A percentile compares a stretch with the other conserved stretches of the same genome.
Evolutionary conservation across 2,888 invertebrate species (phyloP).

Genomic region (Dryobotodes eremita): DNA sequence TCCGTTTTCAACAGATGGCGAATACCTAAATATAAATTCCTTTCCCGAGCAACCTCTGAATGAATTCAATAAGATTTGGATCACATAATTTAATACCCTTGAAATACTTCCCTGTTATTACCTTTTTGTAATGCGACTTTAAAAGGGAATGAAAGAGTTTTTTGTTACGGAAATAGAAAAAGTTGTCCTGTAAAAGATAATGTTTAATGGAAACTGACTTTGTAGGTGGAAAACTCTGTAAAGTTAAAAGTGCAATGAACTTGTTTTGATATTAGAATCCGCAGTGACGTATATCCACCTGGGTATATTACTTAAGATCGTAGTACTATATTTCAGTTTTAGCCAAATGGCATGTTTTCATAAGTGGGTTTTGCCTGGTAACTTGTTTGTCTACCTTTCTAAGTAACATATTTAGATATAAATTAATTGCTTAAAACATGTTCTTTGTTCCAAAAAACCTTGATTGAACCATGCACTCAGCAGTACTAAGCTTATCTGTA

Average conservation of each 20-base stretch:
- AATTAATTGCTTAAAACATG: not conserved
- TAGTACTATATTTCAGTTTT: not conserved
- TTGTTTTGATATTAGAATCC: not conserved
- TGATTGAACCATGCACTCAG: not conserved
- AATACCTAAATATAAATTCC: conserved; percentile 35
- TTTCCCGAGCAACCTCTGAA: conserved; percentile 32
- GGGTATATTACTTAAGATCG: not conserved
- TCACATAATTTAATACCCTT: conserved; percentile 65
- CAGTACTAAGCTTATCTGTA: conserved; percentile 12
- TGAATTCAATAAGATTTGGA: conserved; percentile 61
- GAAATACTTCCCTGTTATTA: conserved; percentile 55
- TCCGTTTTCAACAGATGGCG: conserved; percentile 38
- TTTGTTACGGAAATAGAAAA: not conserved
- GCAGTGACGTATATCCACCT: not conserved
- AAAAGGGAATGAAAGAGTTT: not conserved
- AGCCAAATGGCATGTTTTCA: not conserved
- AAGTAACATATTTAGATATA: not conserved
- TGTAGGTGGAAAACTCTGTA: not conserved
- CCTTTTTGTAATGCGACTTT: conserved; percentile 42
- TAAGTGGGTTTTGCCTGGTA: not conserved
- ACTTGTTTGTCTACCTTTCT: not conserved
- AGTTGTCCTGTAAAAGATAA: not conserved
- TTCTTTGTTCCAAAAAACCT: no score
- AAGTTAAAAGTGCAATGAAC: not conserved
- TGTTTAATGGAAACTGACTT: not conserved